Evolutionary conservation across 2,797 vertebrate species (phyloP).

Genomic region (Phrynocephalus forsythii): DNA sequence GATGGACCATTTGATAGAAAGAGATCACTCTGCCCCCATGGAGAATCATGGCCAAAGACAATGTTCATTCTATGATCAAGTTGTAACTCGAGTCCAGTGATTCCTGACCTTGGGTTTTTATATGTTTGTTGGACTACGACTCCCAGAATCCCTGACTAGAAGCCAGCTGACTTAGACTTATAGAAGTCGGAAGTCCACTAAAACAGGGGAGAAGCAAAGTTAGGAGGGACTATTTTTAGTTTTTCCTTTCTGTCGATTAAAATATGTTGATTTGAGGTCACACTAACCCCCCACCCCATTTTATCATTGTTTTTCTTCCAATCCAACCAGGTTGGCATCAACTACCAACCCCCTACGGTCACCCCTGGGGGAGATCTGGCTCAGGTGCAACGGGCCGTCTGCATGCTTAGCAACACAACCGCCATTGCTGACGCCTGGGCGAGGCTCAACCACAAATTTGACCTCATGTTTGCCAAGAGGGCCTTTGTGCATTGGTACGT

Average conservation of each 20-base stretch:
- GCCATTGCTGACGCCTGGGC: conserved; percentile 95
- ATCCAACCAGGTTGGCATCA: conserved; percentile 89
- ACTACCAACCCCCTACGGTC: conserved; percentile 92
- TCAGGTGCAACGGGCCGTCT: conserved; percentile 91
- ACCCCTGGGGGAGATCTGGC: conserved; percentile 93
- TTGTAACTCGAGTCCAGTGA: background rate
- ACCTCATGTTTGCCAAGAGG: conserved; percentile 96
- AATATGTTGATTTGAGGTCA: background rate
- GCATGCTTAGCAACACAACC: conserved; percentile 96
- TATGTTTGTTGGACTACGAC: background rate
- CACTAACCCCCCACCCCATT: conserved; percentile 1
- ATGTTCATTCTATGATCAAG: background rate
- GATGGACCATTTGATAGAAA: background rate
- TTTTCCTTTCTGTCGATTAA: background rate
- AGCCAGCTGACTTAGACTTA: background rate
- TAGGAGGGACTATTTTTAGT: background rate
- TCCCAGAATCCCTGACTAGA: background rate
- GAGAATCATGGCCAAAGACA: too few species aligned
- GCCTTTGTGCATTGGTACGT: conserved; percentile 98
- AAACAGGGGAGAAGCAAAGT: background rate
- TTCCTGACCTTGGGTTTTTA: background rate
- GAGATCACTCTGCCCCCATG: too few species aligned
- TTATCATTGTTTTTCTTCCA: background rate
- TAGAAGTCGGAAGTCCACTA: background rate
- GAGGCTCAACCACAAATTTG: conserved; percentile 93